Base-by-base conservation (phyloP, 2,113 vertebrate species). In the Brienomyrus longianalis region DNA sequence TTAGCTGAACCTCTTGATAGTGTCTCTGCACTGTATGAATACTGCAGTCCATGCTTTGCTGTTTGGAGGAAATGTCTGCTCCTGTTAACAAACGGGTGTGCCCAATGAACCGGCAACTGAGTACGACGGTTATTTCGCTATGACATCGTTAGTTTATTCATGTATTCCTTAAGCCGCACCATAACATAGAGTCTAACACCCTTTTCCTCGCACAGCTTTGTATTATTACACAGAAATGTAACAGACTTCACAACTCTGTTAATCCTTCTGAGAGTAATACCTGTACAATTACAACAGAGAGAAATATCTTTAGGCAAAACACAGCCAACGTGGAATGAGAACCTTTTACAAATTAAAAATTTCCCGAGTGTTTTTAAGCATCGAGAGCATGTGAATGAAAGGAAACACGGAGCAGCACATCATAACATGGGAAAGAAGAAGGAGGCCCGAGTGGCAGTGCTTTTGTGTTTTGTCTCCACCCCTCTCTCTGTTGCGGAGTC, bases 401-500 rank as follows among this genome's bases (percentile, higher is more conserved):
- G 35, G 17, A 39, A 80, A 80, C 35, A 19, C 35, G 17, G 31
- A 43, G 74, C 35, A 19, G 74, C 74, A 80, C 31, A 1, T 77
- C 31, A 35, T 39, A 13, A 77, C 31, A n/a, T 8, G n/a, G 51
- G n/a, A 35, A 54, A 27, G 47, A 35, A 35, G n/a, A 7, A 43
- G 74, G 74, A 80, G 35, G 17, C 5, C 48, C 21, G 15, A 48
- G 9, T 6, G 39, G 39, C 59, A 31, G 59, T 5, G 39, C 23
- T 1, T 19, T 0, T 48, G 5, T 43, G n/a, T 23, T 23, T 84
- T n/a, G 7, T n/a, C 43, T 56, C 43, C 45, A n/a, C 10, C 83
- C 23, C 8, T n/a, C 88, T 47, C 17, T 83, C 83, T 62, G 47
- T 51, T 8, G 19, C 0, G 3, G 1, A 10, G 11, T 96, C 91